Evolutionary conservation across 2,113 vertebrate genomes (phyloP).

Genomic region (Melanotaenia duboulayi): DNA sequence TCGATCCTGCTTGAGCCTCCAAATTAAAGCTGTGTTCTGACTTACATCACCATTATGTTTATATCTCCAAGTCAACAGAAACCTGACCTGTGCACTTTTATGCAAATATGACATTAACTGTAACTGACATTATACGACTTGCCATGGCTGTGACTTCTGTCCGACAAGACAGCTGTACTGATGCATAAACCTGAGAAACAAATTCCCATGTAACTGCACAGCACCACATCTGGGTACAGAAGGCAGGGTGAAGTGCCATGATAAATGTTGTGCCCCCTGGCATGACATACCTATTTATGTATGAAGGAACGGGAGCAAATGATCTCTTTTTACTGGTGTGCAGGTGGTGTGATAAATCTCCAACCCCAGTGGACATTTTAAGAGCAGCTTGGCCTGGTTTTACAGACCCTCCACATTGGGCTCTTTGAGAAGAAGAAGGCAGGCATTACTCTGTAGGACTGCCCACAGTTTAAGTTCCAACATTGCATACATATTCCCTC

Average conservation of each 20-base stretch:
- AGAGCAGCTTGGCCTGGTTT: conserved; percentile 76
- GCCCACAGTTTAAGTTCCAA: conserved; percentile 5
- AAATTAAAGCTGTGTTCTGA: background rate
- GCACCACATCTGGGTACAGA: conserved; percentile 11
- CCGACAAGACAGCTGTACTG: conserved; percentile 42
- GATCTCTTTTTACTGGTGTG: conserved; percentile 71
- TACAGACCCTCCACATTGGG: conserved; percentile 47
- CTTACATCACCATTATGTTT: conserved; percentile 1
- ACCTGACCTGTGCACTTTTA: conserved; percentile 18
- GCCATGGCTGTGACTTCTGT: conserved; percentile 22
- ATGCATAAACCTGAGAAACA: conserved; percentile 41
- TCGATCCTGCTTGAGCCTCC: conserved; percentile 8
- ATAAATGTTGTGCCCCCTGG: conserved; percentile 53
- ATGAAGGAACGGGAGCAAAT: conserved; percentile 61
- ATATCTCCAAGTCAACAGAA: background rate
- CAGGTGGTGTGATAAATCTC: conserved; percentile 78
- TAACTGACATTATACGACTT: conserved; percentile 31
- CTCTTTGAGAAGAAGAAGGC: conserved; percentile 32
- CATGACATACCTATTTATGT: conserved; percentile 68
- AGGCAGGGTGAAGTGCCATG: conserved; percentile 25
- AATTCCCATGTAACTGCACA: conserved; percentile 25
- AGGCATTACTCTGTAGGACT: conserved; percentile 7
- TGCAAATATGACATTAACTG: conserved; percentile 31
- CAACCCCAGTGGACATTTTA: conserved; percentile 68
- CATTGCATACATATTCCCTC: background rate